phyloP scores from a whole-genome alignment of 2,888 invertebrate species.

The Andrena dorsata region DNA sequence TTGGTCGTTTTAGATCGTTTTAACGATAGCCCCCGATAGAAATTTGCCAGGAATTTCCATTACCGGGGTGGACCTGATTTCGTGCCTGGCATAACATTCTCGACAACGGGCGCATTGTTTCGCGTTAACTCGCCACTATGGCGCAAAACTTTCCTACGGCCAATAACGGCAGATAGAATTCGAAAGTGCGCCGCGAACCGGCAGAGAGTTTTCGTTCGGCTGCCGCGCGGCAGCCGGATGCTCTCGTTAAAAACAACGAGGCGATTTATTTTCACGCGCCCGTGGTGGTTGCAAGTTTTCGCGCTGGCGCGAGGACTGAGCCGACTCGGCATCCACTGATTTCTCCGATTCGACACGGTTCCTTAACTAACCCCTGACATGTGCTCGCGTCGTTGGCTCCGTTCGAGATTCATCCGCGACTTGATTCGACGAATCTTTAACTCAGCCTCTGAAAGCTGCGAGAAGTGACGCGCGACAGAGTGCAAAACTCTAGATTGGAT shows the following conservation, averaged over 20 bases:
- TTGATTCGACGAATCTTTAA: not conserved
- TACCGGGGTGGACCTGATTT: conserved; percentile 62
- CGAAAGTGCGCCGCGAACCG: conserved; percentile 43
- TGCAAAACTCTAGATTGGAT: too few relatives aligned
- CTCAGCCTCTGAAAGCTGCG: too few relatives aligned
- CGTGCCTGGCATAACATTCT: conserved; percentile 68
- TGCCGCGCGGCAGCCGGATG: not conserved
- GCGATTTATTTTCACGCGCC: conserved; percentile 28
- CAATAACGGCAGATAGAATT: conserved; percentile 63
- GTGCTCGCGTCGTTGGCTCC: not conserved
- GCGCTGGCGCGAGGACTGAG: not conserved
- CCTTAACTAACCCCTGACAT: too few relatives aligned
- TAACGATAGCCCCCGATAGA: conserved; percentile 51
- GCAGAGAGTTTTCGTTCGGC: conserved; percentile 7
- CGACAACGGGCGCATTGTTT: conserved; percentile 42
- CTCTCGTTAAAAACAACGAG: conserved; percentile 45
- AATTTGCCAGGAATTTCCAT: conserved; percentile 72
- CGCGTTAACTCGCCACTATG: conserved; percentile 50
- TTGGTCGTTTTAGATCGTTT: conserved; percentile 23
- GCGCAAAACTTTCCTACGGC: conserved; percentile 57
- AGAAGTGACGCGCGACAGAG: too few relatives aligned
- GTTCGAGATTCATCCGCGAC: not conserved
- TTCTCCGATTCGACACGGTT: not conserved
- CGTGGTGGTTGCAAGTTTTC: not conserved
- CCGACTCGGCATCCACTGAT: not conserved